Conservation (phyloP, 2,797 vertebrate species). For the Apogon hyalosoma region DNA sequence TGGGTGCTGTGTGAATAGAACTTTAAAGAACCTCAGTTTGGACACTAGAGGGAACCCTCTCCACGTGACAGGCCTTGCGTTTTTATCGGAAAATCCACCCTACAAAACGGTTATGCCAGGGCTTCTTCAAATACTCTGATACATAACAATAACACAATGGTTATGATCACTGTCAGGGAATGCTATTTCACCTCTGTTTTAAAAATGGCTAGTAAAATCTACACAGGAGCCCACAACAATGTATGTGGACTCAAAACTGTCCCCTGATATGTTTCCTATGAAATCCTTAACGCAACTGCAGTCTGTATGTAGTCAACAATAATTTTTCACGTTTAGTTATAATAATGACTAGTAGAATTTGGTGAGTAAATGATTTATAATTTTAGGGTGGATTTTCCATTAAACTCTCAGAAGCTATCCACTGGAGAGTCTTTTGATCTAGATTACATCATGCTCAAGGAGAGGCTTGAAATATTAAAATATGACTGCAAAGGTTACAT, state of each 20-base stretch:
- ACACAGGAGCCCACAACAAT: too few species aligned
- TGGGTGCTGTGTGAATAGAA: not conserved
- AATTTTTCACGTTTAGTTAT: too few species aligned
- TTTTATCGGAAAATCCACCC: slow-evolving; percentile 12
- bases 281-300: too few species aligned
- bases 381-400: slow-evolving; percentile 16
- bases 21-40: not conserved
- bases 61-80: slow-evolving; percentile 11
- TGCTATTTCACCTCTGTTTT: too few species aligned
- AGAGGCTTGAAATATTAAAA: slow-evolving; percentile 28
- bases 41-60: slow-evolving; percentile 67
- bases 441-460: slow-evolving; percentile 43
- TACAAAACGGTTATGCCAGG: slow-evolving; percentile 8
- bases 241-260: too few species aligned
- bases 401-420: slow-evolving; percentile 3
- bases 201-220: too few species aligned
- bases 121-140: not conserved
- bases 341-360: too few species aligned
- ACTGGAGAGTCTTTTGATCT: slow-evolving; percentile 24
- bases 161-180: too few species aligned
- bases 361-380: too few species aligned
- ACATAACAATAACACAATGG: too few species aligned
- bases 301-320: too few species aligned
- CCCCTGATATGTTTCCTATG: too few species aligned
- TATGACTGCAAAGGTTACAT: slow-evolving; percentile 37